Conservation (phyloP, 1,140 invertebrate species). For the Papilio aristodemus region DNA sequence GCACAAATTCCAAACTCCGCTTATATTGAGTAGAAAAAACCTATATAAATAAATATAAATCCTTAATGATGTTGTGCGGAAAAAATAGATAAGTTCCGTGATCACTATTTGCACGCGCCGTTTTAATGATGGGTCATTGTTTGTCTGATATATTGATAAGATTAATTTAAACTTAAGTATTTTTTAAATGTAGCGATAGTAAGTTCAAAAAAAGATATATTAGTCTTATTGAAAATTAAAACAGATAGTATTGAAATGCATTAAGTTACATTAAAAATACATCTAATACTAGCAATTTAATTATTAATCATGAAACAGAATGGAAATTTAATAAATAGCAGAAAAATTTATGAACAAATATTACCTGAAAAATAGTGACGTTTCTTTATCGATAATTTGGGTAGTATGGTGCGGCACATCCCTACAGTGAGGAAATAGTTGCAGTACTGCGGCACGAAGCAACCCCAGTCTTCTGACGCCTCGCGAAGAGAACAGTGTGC, state of each 20-base stretch:
- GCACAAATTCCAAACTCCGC: too few relatives aligned
- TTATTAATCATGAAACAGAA: background rate
- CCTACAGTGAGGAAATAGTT: background rate
- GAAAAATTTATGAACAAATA: background rate
- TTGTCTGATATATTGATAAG: background rate
- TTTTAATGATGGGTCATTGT: background rate
- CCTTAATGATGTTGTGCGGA: too few relatives aligned
- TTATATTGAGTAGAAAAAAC: too few relatives aligned
- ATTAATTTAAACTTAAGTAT: too few relatives aligned
- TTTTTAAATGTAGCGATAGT: too few relatives aligned
- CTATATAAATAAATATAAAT: too few relatives aligned
- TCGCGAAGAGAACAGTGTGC: slow-evolving; percentile 18
- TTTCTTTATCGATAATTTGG: background rate
- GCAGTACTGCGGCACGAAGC: slow-evolving; percentile 18
- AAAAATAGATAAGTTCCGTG: too few relatives aligned
- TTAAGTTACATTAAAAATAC: too few relatives aligned
- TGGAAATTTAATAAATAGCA: background rate
- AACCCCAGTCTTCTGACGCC: background rate
- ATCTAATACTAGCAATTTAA: background rate
- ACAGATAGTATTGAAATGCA: too few relatives aligned
- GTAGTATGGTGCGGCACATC: background rate
- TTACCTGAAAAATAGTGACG: background rate
- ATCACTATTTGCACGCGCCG: slow-evolving; percentile 12
- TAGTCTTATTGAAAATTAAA: too few relatives aligned
- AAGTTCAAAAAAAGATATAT: too few relatives aligned